A percentile compares a stretch with the other conserved stretches of the same genome.
phyloP scores from a whole-genome alignment of 2,113 vertebrate genomes.

The Geococcyx californianus region DNA sequence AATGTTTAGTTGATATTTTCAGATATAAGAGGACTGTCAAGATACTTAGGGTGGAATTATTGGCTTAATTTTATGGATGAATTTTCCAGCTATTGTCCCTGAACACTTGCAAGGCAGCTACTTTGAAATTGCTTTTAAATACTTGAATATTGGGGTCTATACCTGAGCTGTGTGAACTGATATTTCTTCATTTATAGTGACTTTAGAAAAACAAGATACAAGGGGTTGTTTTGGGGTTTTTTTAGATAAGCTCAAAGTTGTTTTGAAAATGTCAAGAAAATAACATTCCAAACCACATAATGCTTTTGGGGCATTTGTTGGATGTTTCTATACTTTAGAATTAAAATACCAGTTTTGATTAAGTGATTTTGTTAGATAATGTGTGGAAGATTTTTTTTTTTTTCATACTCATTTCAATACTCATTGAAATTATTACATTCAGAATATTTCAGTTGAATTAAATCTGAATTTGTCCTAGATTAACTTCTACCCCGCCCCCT shows the following conservation, averaged over 20 bases:
- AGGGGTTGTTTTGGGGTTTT: background rate
- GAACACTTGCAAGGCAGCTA: background rate
- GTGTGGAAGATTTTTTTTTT: background rate
- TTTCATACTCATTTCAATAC: background rate
- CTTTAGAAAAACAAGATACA: constrained; percentile 14
- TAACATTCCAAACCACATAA: background rate
- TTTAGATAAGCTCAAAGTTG: background rate
- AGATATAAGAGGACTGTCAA: background rate
- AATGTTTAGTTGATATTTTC: background rate
- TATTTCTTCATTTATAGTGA: constrained; percentile 8
- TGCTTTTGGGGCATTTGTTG: background rate
- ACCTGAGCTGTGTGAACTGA: background rate
- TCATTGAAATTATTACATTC: background rate
- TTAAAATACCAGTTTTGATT: background rate
- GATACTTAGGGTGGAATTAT: background rate
- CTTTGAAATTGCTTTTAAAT: constrained; percentile 56
- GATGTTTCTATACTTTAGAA: background rate
- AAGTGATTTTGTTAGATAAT: background rate
- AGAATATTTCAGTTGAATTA: background rate
- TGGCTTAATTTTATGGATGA: constrained; percentile 57
- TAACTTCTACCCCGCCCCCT: background rate
- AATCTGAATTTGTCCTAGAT: background rate
- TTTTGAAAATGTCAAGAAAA: constrained; percentile 2
- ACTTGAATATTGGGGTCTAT: background rate
- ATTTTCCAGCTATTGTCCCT: constrained; percentile 26